Evolutionary conservation across 2,113 vertebrate species (phyloP), one percentile per base, ranked within the genome.

Genomic region (Corythornis cristatus): DNA sequence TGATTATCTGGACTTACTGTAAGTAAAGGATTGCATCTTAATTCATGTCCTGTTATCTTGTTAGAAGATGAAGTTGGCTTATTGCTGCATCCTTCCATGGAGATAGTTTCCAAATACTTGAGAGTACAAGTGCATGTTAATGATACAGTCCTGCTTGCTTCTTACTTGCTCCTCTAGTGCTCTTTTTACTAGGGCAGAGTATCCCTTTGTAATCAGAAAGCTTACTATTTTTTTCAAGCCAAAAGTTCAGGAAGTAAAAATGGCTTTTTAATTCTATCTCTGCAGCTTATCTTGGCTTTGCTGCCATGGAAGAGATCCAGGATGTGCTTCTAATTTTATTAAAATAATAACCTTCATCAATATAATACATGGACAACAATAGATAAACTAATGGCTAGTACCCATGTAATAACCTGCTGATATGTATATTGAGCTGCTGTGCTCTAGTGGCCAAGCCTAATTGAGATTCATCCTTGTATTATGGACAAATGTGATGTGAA

Each of bases 241-340:
- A 83, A 43, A 95, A 80, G 64, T 70, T 85, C 23, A 35, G 53
- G 31, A 71, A 75, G 19, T 77, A 91, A 77, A 58, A 83, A 89
- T 51, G n/a, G 5, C 43, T 75, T 92, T 93, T 93, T 81, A 76
- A 66, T 95, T 91, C 15, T 8, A 12, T 70, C 48, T 89, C 60
- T 91, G 56, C 50, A 58, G 56, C 29, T 87, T 87, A 26, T 77
- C 51, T 87, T 95, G 71, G 37, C 42, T 65, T 74, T 85, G 50
- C 77, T 89, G 22, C 50, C 22, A 15, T 74, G 78, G 72, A 90
- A 51, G 29, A 81, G 23, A 86, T 89, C 45, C 66, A 88, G 83
- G 62, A 80, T 82, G 35, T 42, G 45, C 15, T 75, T 57, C 61
- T 96, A 83, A 80, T 93, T 87, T 87, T 86, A 83, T 93, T 92